Percentiles rank a stretch among this genome's conserved stretches.
These are phyloP conservation scores for Melanotaenia duboulayi DNA, from an alignment of 2,113 vertebrate species.

Conservation along the genomic window DNA sequence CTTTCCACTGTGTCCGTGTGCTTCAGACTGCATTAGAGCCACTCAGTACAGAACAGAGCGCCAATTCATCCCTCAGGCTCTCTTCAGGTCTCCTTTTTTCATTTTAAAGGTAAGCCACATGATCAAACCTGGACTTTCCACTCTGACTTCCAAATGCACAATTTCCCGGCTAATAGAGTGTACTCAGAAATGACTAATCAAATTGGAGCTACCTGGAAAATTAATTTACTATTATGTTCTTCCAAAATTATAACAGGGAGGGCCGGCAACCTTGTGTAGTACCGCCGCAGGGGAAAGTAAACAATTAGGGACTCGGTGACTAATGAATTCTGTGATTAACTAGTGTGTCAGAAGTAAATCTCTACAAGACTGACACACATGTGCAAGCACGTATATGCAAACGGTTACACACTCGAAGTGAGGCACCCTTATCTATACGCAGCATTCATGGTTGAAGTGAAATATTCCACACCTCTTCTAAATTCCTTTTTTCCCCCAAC, in stretches of 20 bases:
- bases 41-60: not conserved
- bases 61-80: slow-evolving; percentile 29
- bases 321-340: slow-evolving; percentile 80
- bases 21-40: slow-evolving; percentile 23
- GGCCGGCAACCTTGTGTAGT: slow-evolving; percentile 72
- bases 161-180: slow-evolving; percentile 70
- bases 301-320: slow-evolving; percentile 76
- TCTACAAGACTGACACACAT: slow-evolving; percentile 60
- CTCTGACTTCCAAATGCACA: slow-evolving; percentile 54
- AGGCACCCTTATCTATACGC: slow-evolving; percentile 61
- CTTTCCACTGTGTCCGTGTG: slow-evolving; percentile 8
- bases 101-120: slow-evolving; percentile 32
- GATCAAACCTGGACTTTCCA: slow-evolving; percentile 37
- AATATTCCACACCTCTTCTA: slow-evolving; percentile 57
- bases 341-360: slow-evolving; percentile 71
- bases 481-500: slow-evolving; percentile 26
- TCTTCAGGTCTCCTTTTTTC: not conserved
- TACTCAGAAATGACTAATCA: slow-evolving; percentile 72
- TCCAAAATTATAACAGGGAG: slow-evolving; percentile 69
- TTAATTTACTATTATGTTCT: slow-evolving; percentile 74
- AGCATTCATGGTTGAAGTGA: slow-evolving; percentile 65
- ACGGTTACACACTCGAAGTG: slow-evolving; percentile 36
- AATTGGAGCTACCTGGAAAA: slow-evolving; percentile 72
- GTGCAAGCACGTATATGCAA: slow-evolving; percentile 13
- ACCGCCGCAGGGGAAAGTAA: slow-evolving; percentile 73